Evolutionary conservation across 2,888 invertebrate species (phyloP).

Genomic region (Rhingia rostrata): DNA sequence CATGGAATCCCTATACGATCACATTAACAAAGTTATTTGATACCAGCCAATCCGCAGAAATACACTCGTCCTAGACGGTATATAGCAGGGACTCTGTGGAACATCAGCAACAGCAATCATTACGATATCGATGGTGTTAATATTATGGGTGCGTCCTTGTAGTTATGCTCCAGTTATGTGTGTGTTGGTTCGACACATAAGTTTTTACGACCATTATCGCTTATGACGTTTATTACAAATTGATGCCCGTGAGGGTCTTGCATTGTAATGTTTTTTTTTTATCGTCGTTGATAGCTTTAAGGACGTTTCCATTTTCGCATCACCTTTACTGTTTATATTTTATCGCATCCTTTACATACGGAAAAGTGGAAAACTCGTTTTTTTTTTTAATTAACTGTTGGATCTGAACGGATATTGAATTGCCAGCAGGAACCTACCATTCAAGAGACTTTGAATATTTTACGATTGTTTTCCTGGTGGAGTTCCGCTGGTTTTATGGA

Average conservation of each 20-base stretch:
- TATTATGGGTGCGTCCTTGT: conserved; percentile 3
- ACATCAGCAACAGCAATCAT: conserved; percentile 42
- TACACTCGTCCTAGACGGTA: conserved; percentile 5
- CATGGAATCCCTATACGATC: conserved; percentile 36
- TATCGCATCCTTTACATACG: conserved; percentile 23
- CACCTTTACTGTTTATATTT: not conserved
- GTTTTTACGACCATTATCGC: conserved; percentile 70
- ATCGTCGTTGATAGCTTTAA: conserved; percentile 33
- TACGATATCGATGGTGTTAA: conserved; percentile 49
- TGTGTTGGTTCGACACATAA: conserved; percentile 58
- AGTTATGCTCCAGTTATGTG: conserved; percentile 20
- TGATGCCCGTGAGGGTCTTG: conserved; percentile 28
- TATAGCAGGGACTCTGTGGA: conserved; percentile 9
- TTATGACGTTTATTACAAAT: conserved; percentile 62
- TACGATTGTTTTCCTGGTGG: no score
- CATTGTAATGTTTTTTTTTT: conserved; percentile 47
- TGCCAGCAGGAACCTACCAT: no score
- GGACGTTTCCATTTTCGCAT: not conserved
- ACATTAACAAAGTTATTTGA: conserved; percentile 64
- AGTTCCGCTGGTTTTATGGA: no score
- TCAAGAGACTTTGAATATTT: no score
- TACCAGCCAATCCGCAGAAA: conserved; percentile 51
- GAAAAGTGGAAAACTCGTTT: not conserved
- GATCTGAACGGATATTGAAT: no score
- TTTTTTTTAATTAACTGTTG: not conserved